phyloP scores from a whole-genome alignment of 2,113 vertebrate species.

The Hipposideros armiger region DNA sequence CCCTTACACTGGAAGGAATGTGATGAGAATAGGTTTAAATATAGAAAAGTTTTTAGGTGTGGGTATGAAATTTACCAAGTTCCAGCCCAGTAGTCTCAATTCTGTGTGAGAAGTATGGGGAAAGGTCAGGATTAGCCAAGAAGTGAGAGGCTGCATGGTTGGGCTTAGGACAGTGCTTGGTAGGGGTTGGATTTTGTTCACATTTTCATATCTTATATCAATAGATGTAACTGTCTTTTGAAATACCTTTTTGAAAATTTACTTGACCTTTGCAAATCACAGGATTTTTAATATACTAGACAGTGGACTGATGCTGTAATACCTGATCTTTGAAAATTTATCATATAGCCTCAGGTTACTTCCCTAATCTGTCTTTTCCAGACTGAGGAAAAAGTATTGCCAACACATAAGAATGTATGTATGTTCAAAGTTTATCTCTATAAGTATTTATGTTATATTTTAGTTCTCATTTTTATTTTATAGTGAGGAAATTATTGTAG shows the following conservation, averaged over 20 bases:
- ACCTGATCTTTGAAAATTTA: conserved; percentile 32
- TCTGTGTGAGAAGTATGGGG: neutral
- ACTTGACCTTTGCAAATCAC: neutral
- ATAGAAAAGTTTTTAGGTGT: conserved; percentile 11
- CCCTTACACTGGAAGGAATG: neutral
- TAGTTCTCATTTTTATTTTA: conserved; percentile 35
- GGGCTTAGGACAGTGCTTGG: neutral
- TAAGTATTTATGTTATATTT: conserved; percentile 26
- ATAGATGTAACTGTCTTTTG: neutral
- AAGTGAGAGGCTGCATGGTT: neutral
- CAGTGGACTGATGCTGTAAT: conserved; percentile 32
- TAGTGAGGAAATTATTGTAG: neutral
- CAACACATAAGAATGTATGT: conserved; percentile 8
- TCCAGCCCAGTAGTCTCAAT: neutral
- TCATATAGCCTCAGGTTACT: conserved; percentile 4
- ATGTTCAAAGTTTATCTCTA: conserved; percentile 40
- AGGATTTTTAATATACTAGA: conserved; percentile 30
- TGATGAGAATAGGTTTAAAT: conserved; percentile 23
- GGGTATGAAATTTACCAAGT: neutral
- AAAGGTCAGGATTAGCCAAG: conserved; percentile 6
- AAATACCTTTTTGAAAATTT: conserved; percentile 58
- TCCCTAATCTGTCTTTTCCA: conserved; percentile 11
- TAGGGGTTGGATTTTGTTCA: conserved; percentile 4
- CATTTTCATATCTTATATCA: conserved; percentile 27
- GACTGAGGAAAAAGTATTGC: neutral